Conservation (phyloP, 2,888 invertebrate species). For the Drosophila affinis region DNA sequence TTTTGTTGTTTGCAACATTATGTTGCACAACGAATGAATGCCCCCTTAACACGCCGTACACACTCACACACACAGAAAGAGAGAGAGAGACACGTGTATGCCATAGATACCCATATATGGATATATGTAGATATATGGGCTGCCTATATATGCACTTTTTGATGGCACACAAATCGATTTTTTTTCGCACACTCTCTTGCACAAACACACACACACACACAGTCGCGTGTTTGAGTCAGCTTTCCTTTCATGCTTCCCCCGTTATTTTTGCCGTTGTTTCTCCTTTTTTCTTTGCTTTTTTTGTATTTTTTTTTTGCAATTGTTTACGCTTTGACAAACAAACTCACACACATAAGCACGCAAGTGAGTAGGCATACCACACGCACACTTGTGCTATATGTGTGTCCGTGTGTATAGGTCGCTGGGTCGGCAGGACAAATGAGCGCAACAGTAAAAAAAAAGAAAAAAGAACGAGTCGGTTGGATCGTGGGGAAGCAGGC, state of each 20-base stretch:
- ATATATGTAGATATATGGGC: constrained; percentile 5
- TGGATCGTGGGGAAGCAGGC: not conserved
- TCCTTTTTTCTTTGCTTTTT: constrained; percentile 28
- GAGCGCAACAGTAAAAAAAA: constrained; percentile 76
- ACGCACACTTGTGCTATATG: not conserved
- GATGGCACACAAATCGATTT: constrained; percentile 77
- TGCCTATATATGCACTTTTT: constrained; percentile 57
- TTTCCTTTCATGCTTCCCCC: constrained; percentile 17
- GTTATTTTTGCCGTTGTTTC: constrained; percentile 5
- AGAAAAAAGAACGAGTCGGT: constrained; percentile 35
- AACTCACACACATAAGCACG: constrained; percentile 34
- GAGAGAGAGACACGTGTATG: not conserved
- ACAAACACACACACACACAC: constrained; percentile 31
- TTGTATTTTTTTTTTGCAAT: constrained; percentile 69
- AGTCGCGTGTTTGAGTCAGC: constrained; percentile 44
- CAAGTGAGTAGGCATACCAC: constrained; percentile 20
- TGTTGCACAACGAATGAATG: constrained; percentile 64
- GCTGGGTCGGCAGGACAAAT: constrained; percentile 58
- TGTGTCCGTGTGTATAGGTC: constrained; percentile 15
- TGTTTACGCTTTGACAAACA: constrained; percentile 75
- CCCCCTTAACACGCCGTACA: not conserved
- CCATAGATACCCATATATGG: not conserved
- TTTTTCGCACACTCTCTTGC: constrained; percentile 66
- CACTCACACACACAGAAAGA: constrained; percentile 17
- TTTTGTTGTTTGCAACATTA: constrained; percentile 53